A percentile compares a stretch with the other conserved stretches of the same genome.
Evolutionary conservation across 2,888 invertebrate species (phyloP).

Genomic region (Apamea sordens): DNA sequence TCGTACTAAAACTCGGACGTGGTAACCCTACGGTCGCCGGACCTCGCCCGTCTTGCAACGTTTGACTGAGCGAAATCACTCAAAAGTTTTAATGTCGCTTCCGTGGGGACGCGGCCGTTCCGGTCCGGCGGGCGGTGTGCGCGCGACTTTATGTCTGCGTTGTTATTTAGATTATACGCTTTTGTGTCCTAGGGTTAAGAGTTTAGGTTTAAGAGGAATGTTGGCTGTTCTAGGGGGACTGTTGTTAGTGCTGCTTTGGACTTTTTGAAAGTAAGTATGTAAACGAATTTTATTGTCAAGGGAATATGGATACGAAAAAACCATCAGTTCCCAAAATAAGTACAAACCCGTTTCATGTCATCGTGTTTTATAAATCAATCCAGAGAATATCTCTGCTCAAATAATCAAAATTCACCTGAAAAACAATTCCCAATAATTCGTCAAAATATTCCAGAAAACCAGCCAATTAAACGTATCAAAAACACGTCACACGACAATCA

Average conservation of each 20-base stretch:
- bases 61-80: slow-evolving; percentile 90
- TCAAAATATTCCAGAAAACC: slow-evolving; percentile 52
- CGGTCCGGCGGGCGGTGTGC: slow-evolving; percentile 70
- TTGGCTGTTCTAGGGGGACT: background rate
- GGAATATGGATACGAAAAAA: background rate
- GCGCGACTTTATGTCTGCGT: slow-evolving; percentile 72
- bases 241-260: background rate
- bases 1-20: slow-evolving; percentile 30
- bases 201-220: slow-evolving; percentile 42
- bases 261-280: background rate
- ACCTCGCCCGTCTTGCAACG: slow-evolving; percentile 86
- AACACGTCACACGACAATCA: slow-evolving; percentile 25
- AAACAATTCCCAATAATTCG: slow-evolving; percentile 43
- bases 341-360: background rate
- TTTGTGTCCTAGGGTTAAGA: slow-evolving; percentile 65
- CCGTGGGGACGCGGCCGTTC: slow-evolving; percentile 79
- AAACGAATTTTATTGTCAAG: background rate
- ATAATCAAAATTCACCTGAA: slow-evolving; percentile 41
- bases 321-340: background rate
- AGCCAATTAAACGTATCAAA: slow-evolving; percentile 41
- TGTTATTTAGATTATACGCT: slow-evolving; percentile 67
- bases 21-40: slow-evolving; percentile 74
- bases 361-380: slow-evolving; percentile 24
- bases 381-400: slow-evolving; percentile 19
- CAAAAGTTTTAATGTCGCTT: slow-evolving; percentile 90